Conservation (phyloP, 2,113 vertebrate genomes). For the Mesoclemmys tuberculata region DNA sequence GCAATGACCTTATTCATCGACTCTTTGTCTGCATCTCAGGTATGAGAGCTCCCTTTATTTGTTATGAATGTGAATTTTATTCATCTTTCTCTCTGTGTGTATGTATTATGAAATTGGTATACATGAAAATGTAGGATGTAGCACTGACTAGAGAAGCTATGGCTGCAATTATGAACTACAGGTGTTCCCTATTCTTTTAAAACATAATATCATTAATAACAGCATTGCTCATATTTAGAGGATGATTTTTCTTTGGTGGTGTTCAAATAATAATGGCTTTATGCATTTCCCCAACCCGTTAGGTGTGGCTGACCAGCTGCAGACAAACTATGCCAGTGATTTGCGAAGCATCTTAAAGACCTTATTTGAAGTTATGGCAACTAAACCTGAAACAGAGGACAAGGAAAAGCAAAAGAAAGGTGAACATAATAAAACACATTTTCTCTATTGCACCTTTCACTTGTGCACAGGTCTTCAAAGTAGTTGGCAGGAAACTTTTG, state of each 20-base stretch:
- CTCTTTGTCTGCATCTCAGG: constrained; percentile 99
- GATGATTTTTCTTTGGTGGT: neutral
- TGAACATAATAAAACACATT: constrained; percentile 31
- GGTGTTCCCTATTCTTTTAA: neutral
- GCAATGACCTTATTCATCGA: constrained; percentile 96
- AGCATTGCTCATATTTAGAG: neutral
- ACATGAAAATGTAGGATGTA: neutral
- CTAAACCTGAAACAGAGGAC: constrained; percentile 90
- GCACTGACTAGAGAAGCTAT: neutral
- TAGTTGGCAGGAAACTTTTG: neutral
- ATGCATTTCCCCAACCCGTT: neutral
- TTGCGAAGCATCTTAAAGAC: constrained; percentile 96
- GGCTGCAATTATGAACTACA: rapidly evolving
- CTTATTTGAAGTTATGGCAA: constrained; percentile 98
- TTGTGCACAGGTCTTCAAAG: neutral
- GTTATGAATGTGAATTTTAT: neutral
- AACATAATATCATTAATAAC: neutral
- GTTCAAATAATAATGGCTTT: neutral
- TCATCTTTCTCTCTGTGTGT: neutral
- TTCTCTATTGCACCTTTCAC: neutral
- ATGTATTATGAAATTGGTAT: neutral
- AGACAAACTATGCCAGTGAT: constrained; percentile 98
- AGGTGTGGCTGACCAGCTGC: constrained; percentile 98
- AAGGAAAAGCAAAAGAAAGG: constrained; percentile 91
- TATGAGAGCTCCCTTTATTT: constrained; percentile 39